phyloP scores from a whole-genome alignment of 2,797 vertebrate species.

The Pelochelys cantorii region DNA sequence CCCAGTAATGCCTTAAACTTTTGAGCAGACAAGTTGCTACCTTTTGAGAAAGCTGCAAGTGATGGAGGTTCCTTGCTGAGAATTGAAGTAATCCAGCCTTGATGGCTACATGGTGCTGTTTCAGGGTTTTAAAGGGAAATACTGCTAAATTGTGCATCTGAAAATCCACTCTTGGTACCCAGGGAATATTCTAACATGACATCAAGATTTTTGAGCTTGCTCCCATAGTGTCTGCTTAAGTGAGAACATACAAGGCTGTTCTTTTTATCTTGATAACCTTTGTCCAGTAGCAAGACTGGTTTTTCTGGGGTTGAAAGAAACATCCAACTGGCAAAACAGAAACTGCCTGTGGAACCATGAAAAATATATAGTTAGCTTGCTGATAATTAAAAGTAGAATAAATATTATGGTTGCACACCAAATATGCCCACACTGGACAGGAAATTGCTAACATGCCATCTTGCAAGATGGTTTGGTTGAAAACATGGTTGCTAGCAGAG shows the following conservation, averaged over 20 bases:
- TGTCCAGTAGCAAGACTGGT: background rate
- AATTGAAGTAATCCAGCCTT: slow-evolving; percentile 5
- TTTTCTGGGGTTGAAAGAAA: background rate
- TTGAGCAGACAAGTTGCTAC: background rate
- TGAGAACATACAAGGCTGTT: background rate
- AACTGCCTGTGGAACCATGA: background rate
- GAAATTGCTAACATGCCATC: rapidly evolving
- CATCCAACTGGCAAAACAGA: background rate
- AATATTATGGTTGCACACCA: background rate
- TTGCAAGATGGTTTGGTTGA: rapidly evolving
- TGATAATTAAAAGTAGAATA: background rate
- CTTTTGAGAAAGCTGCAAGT: background rate
- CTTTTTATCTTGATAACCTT: background rate
- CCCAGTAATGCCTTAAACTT: background rate
- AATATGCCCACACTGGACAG: rapidly evolving
- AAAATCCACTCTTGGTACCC: background rate
- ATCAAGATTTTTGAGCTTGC: background rate
- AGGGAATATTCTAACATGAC: background rate
- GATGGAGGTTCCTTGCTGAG: background rate
- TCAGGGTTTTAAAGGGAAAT: background rate
- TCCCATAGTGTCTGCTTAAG: background rate
- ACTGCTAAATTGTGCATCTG: background rate
- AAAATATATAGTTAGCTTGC: background rate
- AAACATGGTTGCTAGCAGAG: rapidly evolving
- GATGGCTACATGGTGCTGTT: background rate